Evolutionary conservation across 2,797 vertebrate species (phyloP).

Genomic region (Gallirallus australis): DNA sequence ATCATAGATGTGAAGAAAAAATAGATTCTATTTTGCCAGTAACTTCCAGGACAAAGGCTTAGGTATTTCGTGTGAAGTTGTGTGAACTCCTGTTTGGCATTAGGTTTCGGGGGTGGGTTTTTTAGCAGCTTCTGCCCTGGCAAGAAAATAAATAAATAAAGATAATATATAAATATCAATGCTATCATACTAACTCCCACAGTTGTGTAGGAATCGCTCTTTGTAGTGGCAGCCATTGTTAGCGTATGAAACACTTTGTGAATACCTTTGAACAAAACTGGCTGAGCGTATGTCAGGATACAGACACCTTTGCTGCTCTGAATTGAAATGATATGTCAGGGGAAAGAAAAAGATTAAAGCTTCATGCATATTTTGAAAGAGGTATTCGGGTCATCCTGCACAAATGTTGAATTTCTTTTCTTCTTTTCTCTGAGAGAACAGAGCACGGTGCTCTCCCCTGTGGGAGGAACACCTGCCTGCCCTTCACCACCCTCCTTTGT

Average conservation of each 20-base stretch:
- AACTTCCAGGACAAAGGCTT: background rate
- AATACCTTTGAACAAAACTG: slow-evolving; percentile 1
- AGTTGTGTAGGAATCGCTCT: background rate
- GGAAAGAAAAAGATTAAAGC: slow-evolving; percentile 31
- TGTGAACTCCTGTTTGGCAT: background rate
- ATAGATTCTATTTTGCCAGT: background rate
- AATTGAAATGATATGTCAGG: slow-evolving; percentile 14
- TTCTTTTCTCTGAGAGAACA: background rate
- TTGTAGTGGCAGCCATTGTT: slow-evolving; percentile 27
- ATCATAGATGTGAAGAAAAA: background rate
- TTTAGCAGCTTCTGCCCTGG: background rate
- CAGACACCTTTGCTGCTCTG: slow-evolving; percentile 10
- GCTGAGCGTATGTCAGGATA: slow-evolving; percentile 10
- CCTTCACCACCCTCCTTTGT: background rate
- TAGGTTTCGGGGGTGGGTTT: background rate
- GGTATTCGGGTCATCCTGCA: slow-evolving; percentile 33
- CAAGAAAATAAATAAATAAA: background rate
- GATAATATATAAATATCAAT: background rate
- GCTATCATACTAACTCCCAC: background rate
- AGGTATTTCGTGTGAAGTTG: background rate
- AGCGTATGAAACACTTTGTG: slow-evolving; percentile 31
- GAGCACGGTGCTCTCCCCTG: fast-evolving
- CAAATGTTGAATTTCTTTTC: background rate
- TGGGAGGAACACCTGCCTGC: background rate
- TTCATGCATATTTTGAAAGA: slow-evolving; percentile 2